Conservation (phyloP, 2,113 vertebrate species). For the Chrysemys picta region DNA sequence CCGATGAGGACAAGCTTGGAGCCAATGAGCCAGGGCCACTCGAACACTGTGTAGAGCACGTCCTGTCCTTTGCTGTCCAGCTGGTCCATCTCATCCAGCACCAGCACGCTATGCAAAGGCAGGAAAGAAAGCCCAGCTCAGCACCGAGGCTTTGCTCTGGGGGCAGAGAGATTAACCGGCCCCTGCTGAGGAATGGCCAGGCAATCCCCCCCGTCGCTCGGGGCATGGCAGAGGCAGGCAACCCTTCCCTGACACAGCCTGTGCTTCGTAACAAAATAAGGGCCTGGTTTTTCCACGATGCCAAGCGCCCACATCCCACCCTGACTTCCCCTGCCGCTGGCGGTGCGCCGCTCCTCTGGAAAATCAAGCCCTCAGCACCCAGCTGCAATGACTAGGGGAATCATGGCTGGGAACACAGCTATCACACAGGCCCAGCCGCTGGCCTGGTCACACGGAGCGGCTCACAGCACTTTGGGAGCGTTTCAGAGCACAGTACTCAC, state of each 20-base stretch:
- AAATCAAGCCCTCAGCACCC: neutral
- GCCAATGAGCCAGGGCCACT: conserved; percentile 87
- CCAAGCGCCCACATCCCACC: neutral
- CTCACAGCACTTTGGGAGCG: neutral
- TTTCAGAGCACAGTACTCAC: conserved; percentile 77
- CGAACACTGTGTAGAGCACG: conserved; percentile 95
- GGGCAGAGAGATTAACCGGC: neutral
- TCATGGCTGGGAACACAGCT: neutral
- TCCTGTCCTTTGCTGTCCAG: conserved; percentile 95
- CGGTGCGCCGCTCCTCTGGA: too few species aligned
- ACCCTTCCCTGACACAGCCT: neutral
- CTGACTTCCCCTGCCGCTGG: neutral
- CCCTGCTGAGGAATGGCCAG: too few species aligned
- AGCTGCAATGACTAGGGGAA: neutral
- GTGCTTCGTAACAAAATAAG: neutral
- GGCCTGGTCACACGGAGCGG: neutral
- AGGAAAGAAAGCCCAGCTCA: neutral
- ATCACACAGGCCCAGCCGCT: neutral
- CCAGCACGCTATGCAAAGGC: conserved; percentile 83
- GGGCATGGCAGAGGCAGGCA: neutral
- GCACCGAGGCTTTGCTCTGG: neutral
- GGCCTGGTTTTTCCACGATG: neutral
- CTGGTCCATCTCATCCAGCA: conserved; percentile 97
- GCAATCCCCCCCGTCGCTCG: neutral
- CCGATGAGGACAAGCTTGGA: conserved; percentile 92